Conservation (phyloP, 2,113 vertebrate genomes). For the Peromyscus polionotus region DNA sequence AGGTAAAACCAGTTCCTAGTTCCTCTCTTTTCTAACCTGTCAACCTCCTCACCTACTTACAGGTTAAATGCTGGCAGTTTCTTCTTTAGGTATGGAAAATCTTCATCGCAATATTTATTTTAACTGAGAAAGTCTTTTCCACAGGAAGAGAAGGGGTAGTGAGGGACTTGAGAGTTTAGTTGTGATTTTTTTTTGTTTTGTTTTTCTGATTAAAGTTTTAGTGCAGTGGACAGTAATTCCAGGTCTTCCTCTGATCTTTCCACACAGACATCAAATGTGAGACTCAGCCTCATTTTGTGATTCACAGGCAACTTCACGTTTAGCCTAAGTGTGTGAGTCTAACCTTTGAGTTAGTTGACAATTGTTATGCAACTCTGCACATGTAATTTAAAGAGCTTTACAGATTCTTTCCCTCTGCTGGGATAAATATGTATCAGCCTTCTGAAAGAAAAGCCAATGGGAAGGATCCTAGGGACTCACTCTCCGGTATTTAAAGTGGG, state of each 20-base stretch:
- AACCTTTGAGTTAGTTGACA: slow-evolving; percentile 48
- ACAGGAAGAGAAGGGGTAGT: not conserved
- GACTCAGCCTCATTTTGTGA: not conserved
- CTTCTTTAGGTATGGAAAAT: not conserved
- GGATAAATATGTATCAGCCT: slow-evolving; percentile 61
- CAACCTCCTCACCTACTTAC: slow-evolving; percentile 72
- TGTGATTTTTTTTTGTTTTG: not conserved
- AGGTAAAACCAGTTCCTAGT: slow-evolving; percentile 84
- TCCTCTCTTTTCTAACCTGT: slow-evolving; percentile 58
- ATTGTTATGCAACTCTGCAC: slow-evolving; percentile 74
- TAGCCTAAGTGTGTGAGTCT: not conserved
- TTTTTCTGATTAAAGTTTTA: slow-evolving; percentile 81
- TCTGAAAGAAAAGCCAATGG: slow-evolving; percentile 71
- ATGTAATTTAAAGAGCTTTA: slow-evolving; percentile 70
- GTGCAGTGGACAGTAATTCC: slow-evolving; percentile 60
- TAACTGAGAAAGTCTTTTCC: slow-evolving; percentile 1
- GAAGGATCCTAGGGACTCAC: slow-evolving; percentile 65
- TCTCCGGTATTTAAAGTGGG: slow-evolving; percentile 72
- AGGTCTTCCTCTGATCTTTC: slow-evolving; percentile 44
- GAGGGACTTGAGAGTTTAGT: slow-evolving; percentile 7
- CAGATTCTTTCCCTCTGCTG: slow-evolving; percentile 75
- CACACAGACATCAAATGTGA: slow-evolving; percentile 57
- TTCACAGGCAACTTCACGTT: slow-evolving; percentile 1
- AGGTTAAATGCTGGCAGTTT: slow-evolving; percentile 72
- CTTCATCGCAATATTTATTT: not conserved